Evolutionary conservation across 2,113 vertebrate species (phyloP).

Genomic region (Psittacula cyanocephala): DNA sequence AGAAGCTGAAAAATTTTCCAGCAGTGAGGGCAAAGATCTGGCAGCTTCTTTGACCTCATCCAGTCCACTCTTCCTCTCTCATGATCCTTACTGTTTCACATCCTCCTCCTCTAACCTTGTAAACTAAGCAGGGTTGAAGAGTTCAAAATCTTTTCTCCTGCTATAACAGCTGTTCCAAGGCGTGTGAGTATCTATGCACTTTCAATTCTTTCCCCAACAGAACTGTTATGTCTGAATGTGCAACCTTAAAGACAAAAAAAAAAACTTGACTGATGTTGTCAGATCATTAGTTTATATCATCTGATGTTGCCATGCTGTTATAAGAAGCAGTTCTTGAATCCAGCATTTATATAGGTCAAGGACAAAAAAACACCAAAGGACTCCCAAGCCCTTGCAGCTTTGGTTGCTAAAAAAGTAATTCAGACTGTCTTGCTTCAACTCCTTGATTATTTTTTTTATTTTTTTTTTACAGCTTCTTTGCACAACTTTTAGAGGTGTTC

Average conservation of each 20-base stretch:
- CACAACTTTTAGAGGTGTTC: background rate
- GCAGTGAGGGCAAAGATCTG: background rate
- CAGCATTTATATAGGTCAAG: background rate
- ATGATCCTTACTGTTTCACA: background rate
- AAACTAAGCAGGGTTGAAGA: background rate
- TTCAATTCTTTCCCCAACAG: background rate
- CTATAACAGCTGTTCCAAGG: background rate
- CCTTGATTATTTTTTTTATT: background rate
- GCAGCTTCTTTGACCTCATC: slow-evolving; percentile 2
- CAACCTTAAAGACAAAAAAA: background rate
- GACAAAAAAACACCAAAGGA: background rate
- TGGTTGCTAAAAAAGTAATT: background rate
- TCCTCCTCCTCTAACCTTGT: background rate
- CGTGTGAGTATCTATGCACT: background rate
- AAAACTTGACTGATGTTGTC: background rate
- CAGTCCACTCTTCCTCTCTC: background rate
- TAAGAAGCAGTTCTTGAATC: background rate
- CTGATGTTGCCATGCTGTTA: background rate
- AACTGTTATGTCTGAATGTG: background rate
- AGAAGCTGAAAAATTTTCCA: background rate
- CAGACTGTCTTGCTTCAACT: background rate
- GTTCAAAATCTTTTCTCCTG: background rate
- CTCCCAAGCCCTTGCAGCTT: background rate
- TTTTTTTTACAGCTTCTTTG: background rate
- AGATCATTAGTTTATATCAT: background rate